Evolutionary conservation across 2,797 vertebrate genomes (phyloP).

Genomic region (Coregonus ussuriensis): DNA sequence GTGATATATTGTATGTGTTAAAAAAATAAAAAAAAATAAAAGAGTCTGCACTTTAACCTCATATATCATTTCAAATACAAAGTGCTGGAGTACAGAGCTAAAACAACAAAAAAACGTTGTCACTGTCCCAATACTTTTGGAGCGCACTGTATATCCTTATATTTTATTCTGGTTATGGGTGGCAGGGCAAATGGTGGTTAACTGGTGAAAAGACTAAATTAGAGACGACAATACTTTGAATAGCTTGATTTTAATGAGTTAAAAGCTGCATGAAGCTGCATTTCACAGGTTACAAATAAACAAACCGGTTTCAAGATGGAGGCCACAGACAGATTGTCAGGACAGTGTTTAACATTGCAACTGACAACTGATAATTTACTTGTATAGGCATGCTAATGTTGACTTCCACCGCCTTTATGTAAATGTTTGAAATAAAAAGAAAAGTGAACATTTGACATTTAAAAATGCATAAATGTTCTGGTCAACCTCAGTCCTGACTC

Average conservation of each 20-base stretch:
- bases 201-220: background rate
- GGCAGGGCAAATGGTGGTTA: background rate
- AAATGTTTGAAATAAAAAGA: background rate
- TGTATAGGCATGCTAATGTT: background rate
- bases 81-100: no score
- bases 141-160: no score
- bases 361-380: background rate
- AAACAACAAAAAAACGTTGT: no score
- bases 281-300: background rate
- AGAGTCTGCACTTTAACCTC: no score
- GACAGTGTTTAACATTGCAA: background rate
- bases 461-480: background rate
- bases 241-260: background rate
- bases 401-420: background rate
- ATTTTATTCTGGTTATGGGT: background rate
- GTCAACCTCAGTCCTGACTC: background rate
- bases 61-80: no score
- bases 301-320: background rate
- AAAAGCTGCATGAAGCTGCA: background rate
- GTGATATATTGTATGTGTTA: no score
- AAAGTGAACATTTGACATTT: background rate
- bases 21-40: no score
- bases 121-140: no score
- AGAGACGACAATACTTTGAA: background rate
- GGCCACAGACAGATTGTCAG: background rate